A percentile compares a stretch with the other conserved stretches of the same genome.
These are phyloP conservation scores for Cylloceria caligata DNA, from an alignment of 2,888 invertebrate species.

Conservation along the genomic window DNA sequence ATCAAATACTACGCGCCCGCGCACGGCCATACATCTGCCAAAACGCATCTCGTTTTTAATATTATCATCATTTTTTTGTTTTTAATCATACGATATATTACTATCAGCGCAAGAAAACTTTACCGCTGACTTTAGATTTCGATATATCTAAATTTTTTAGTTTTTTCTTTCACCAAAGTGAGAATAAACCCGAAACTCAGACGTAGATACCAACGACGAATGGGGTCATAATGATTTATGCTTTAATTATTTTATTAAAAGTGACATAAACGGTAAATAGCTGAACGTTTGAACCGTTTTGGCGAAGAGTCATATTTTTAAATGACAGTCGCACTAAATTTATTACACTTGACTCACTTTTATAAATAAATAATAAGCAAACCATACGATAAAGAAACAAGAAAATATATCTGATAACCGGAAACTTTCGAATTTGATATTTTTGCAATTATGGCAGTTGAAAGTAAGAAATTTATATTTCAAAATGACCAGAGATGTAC, in stretches of 20 bases:
- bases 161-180: background rate
- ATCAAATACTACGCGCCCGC: conserved; percentile 59
- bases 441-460: too few species aligned
- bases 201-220: too few species aligned
- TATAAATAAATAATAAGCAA: too few species aligned
- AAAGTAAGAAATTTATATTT: background rate
- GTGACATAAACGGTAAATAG: too few species aligned
- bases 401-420: too few species aligned
- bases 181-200: background rate
- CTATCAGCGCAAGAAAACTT: background rate
- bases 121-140: background rate
- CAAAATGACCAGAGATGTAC: background rate
- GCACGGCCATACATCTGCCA: conserved; percentile 50
- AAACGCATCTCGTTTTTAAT: conserved; percentile 56
- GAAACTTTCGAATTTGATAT: too few species aligned
- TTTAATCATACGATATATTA: background rate
- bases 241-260: too few species aligned
- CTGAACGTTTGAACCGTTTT: background rate
- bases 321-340: too few species aligned
- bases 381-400: too few species aligned
- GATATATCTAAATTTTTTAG: background rate
- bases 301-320: too few species aligned
- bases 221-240: too few species aligned
- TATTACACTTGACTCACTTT: too few species aligned
- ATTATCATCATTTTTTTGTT: conserved; percentile 16